Evolutionary conservation across 2,888 invertebrate genomes (phyloP).

Genomic region (Antheraea assamensis): DNA sequence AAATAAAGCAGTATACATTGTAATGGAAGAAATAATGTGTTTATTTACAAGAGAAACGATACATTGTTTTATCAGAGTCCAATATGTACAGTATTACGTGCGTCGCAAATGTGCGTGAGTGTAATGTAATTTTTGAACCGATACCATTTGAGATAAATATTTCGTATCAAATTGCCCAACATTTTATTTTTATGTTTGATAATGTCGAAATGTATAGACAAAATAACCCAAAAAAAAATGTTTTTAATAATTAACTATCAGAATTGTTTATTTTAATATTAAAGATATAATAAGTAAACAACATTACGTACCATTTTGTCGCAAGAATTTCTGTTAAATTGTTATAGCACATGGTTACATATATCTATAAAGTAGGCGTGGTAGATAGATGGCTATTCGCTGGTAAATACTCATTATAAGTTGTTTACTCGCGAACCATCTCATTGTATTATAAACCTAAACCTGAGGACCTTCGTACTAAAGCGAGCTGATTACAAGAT

Average conservation of each 20-base stretch:
- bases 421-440: slow-evolving; percentile 25
- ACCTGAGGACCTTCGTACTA: slow-evolving; percentile 18
- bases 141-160: slow-evolving; percentile 8
- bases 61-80: background rate
- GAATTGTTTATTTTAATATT: background rate
- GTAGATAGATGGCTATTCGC: slow-evolving; percentile 21
- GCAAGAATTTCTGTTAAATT: background rate
- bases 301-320: background rate
- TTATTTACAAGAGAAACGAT: background rate
- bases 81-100: background rate
- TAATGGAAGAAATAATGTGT: too few relatives aligned
- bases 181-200: background rate
- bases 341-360: background rate
- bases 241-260: background rate
- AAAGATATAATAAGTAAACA: background rate
- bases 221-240: slow-evolving; percentile 1
- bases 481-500: slow-evolving; percentile 43
- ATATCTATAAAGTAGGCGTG: slow-evolving; percentile 28
- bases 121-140: slow-evolving; percentile 5
- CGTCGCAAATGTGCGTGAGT: background rate
- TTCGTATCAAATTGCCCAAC: slow-evolving; percentile 6
- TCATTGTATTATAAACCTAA: slow-evolving; percentile 17
- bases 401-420: slow-evolving; percentile 23
- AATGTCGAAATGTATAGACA: background rate
- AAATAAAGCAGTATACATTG: background rate